phyloP scores from a whole-genome alignment of 2,888 invertebrate genomes.

The Vesta saturnalis region DNA sequence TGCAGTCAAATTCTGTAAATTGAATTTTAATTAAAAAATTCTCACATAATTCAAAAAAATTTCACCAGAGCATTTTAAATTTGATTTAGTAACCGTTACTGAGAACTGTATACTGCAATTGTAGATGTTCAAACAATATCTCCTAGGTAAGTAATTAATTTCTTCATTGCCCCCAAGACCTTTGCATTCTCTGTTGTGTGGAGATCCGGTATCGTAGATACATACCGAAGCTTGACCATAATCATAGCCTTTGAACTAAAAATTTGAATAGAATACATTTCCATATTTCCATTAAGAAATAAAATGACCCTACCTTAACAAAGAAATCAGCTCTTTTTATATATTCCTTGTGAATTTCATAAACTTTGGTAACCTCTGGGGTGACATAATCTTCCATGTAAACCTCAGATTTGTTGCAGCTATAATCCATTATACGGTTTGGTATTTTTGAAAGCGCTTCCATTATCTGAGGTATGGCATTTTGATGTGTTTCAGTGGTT shows the following conservation, averaged over 20 bases:
- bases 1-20: conserved; percentile 72
- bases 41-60: background rate
- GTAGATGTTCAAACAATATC: conserved; percentile 64
- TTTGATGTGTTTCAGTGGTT: conserved; percentile 46
- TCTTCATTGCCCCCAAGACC: conserved; percentile 61
- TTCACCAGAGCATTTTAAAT: conserved; percentile 70
- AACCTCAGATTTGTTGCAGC: conserved; percentile 55
- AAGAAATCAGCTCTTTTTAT: conserved; percentile 45
- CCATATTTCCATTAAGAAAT: too few species aligned
- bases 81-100: conserved; percentile 64
- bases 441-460: conserved; percentile 53
- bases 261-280: conserved; percentile 28
- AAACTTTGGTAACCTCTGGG: conserved; percentile 58
- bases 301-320: conserved; percentile 50
- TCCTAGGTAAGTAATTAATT: conserved; percentile 64
- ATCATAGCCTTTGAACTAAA: conserved; percentile 57
- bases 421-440: conserved; percentile 54
- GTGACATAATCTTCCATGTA: conserved; percentile 70
- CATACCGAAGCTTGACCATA: conserved; percentile 57
- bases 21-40: too few species aligned
- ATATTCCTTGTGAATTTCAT: conserved; percentile 62
- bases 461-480: conserved; percentile 50
- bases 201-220: conserved; percentile 45
- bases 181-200: conserved; percentile 62
- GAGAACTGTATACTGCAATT: conserved; percentile 62